These are phyloP conservation scores for Sebastiscus albofasciatus DNA, from an alignment of 2,797 vertebrate species.

Conservation along the genomic window DNA sequence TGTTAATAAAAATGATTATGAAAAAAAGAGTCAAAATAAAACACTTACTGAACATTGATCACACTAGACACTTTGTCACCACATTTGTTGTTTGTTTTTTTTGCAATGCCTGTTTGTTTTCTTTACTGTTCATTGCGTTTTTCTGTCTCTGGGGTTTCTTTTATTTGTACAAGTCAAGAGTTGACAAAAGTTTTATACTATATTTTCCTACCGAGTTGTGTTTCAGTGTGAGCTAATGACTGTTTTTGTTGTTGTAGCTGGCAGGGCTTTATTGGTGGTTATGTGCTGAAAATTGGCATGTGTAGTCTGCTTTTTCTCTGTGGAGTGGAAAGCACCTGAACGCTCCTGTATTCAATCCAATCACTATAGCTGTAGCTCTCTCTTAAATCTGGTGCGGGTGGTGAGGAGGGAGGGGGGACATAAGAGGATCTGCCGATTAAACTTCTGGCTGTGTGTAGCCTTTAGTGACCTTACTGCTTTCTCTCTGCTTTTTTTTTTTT, in stretches of 20 bases:
- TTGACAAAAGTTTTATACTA: constrained; percentile 83
- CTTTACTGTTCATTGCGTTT: constrained; percentile 43
- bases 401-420: constrained; percentile 3
- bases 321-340: constrained; percentile 41
- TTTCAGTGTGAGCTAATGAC: constrained; percentile 71
- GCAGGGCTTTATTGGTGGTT: constrained; percentile 65
- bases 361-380: constrained; percentile 51
- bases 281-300: constrained; percentile 54
- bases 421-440: constrained; percentile 70
- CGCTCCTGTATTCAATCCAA: constrained; percentile 46
- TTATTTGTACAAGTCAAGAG: constrained; percentile 76
- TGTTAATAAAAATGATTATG: constrained; percentile 84
- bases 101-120: constrained; percentile 69
- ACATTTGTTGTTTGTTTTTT: constrained; percentile 42
- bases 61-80: constrained; percentile 84
- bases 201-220: constrained; percentile 85
- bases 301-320: constrained; percentile 1
- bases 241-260: constrained; percentile 60
- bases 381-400: constrained; percentile 33
- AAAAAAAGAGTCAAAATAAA: constrained; percentile 77
- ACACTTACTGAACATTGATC: constrained; percentile 79
- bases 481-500: neutral
- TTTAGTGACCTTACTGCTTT: constrained; percentile 56
- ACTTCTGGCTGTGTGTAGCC: constrained; percentile 52
- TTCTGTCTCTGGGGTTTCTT: constrained; percentile 57